A percentile compares a stretch with the other conserved stretches of the same genome.
phyloP scores from a whole-genome alignment of 1,140 invertebrate genomes.

The Agrypnia vestita region DNA sequence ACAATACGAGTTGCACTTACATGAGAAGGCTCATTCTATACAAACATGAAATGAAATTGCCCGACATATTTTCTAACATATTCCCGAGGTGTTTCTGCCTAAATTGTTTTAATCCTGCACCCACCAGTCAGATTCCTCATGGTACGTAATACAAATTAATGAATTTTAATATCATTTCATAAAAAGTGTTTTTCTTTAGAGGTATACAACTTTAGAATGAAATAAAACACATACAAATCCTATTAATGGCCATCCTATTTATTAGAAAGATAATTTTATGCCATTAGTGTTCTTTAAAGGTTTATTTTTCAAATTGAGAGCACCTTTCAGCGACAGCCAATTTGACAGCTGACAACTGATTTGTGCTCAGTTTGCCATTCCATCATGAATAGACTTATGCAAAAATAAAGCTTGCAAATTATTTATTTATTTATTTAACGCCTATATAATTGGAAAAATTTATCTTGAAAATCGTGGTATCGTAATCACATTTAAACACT shows the following conservation, averaged over 20 bases:
- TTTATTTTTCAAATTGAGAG: too few species aligned
- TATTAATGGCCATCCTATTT: too few species aligned
- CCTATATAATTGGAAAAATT: background rate
- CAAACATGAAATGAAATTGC: constrained; percentile 3
- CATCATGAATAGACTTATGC: background rate
- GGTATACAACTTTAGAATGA: too few species aligned
- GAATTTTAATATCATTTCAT: background rate
- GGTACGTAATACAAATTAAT: background rate
- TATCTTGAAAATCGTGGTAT: too few species aligned
- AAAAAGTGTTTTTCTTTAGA: too few species aligned
- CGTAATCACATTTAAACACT: too few species aligned
- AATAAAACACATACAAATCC: too few species aligned
- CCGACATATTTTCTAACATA: background rate
- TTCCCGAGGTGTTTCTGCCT: background rate
- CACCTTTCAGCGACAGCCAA: too few species aligned
- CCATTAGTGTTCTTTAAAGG: too few species aligned
- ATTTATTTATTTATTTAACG: background rate
- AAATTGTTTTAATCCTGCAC: background rate
- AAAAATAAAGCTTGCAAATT: too few species aligned
- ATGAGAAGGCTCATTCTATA: background rate
- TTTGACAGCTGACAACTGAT: too few species aligned
- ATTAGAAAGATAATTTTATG: too few species aligned
- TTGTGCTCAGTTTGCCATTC: background rate
- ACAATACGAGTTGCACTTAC: constrained; percentile 5
- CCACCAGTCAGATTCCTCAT: background rate